phyloP scores from a whole-genome alignment of 1,140 invertebrate species.

The Periplaneta americana region DNA sequence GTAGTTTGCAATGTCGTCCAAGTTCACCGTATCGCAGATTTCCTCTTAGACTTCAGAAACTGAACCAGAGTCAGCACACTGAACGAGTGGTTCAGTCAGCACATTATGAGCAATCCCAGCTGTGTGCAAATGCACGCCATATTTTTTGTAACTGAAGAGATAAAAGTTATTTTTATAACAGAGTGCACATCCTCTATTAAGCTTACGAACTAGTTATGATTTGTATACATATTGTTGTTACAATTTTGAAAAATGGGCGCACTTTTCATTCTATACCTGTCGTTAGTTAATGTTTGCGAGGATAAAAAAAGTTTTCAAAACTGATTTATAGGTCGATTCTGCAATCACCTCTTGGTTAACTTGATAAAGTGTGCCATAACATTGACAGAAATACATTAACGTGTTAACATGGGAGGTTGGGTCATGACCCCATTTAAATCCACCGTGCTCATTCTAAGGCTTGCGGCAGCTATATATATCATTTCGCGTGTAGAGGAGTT shows the following conservation, averaged over 20 bases:
- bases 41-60: no score
- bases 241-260: neutral
- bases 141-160: no score
- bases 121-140: no score
- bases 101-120: no score
- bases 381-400: neutral
- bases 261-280: neutral
- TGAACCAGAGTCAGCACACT: no score
- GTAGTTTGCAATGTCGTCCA: no score
- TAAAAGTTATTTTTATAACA: neutral
- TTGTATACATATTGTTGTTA: neutral
- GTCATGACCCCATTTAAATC: neutral
- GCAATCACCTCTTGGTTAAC: neutral
- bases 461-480: neutral
- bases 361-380: neutral
- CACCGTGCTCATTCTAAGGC: neutral
- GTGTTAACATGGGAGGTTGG: neutral
- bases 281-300: neutral
- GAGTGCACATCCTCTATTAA: neutral
- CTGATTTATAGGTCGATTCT: neutral
- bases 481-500: neutral
- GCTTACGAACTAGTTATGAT: neutral
- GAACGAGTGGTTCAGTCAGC: no score
- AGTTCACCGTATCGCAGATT: no score
- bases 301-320: neutral